Percentiles rank a stretch among this genome's conserved stretches.
Conservation (phyloP, 2,113 vertebrate species). For the Rhinichthys klamathensis region DNA sequence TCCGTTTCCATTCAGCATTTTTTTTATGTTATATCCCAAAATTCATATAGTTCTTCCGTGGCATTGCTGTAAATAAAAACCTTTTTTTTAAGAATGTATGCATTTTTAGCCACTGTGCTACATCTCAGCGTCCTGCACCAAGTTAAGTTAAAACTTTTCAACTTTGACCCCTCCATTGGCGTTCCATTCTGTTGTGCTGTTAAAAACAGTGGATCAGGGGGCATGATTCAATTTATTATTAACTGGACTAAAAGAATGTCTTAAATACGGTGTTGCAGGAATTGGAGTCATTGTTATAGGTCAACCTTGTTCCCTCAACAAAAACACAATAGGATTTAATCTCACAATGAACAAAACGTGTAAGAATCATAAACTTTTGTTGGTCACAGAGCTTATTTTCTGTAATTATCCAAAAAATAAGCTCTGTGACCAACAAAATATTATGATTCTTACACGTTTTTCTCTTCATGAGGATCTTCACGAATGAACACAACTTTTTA, state of each 20-base stretch:
- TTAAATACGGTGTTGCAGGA: neutral
- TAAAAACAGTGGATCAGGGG: neutral
- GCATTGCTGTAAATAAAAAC: no score
- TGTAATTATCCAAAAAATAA: no score
- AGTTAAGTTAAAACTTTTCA: neutral
- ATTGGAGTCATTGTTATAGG: neutral
- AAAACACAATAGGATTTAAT: neutral
- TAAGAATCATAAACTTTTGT: no score
- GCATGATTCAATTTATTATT: neutral
- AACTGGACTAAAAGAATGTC: neutral
- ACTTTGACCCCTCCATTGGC: neutral
- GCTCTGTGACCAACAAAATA: neutral
- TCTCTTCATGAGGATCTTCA: neutral
- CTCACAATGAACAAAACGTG: no score
- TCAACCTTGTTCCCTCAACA: neutral
- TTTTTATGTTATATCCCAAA: no score
- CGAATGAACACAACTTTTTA: neutral
- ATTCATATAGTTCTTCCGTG: no score
- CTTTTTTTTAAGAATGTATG: no score
- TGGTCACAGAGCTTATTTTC: no score
- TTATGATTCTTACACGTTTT: neutral
- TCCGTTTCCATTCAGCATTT: no score
- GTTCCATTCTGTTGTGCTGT: neutral
- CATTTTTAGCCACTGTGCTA: neutral
- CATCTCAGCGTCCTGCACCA: neutral